Evolutionary conservation across 1,140 invertebrate genomes (phyloP).

Genomic region (Philotrypesis tridentata): DNA sequence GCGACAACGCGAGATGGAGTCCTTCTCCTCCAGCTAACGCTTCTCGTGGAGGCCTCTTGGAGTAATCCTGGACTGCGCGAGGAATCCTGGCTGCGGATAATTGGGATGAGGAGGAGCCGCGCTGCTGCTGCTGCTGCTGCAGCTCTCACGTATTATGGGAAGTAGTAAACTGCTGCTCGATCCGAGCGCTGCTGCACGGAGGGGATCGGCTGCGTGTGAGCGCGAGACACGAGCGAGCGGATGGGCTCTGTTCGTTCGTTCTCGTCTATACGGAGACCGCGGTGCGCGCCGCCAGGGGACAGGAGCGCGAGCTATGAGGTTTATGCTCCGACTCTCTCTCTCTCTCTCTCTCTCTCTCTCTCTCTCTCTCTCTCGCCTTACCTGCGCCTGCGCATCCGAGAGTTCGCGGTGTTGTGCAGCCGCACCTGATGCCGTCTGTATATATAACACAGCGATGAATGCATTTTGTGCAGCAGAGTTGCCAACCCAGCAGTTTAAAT

Average conservation of each 20-base stretch:
- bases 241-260: not conserved
- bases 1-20: not conserved
- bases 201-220: conserved; percentile 5
- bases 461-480: not conserved
- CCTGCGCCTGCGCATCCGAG: conserved; percentile 29
- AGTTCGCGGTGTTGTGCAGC: not conserved
- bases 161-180: not conserved
- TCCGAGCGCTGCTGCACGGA: not conserved
- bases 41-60: not conserved
- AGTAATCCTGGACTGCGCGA: not conserved
- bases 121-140: not conserved
- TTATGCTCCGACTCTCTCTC: not conserved
- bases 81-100: not conserved
- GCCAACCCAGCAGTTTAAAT: not conserved
- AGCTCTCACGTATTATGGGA: not conserved
- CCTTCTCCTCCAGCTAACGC: not conserved
- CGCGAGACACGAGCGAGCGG: conserved; percentile 4
- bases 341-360: not conserved
- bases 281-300: conserved; percentile 29
- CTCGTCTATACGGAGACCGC: not conserved
- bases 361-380: not conserved
- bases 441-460: not conserved
- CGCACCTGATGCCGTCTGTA: not conserved
- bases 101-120: not conserved
- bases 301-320: not conserved